Conservation (phyloP, 2,797 vertebrate species). For the Bovichtus variegatus region DNA sequence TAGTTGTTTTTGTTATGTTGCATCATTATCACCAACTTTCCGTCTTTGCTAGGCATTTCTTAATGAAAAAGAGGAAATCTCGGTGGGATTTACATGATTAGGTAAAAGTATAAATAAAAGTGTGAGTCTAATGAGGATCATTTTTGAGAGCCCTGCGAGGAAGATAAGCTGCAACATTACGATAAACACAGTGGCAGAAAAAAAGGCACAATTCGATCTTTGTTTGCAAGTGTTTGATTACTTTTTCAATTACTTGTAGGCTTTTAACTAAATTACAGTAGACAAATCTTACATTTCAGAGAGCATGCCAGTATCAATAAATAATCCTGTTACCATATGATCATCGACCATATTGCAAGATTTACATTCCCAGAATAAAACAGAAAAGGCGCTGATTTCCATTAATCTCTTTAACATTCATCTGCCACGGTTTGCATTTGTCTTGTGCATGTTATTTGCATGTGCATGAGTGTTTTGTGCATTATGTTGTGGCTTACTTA, state of each 20-base stretch:
- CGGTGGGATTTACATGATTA: slow-evolving; percentile 49
- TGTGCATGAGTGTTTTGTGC: slow-evolving; percentile 47
- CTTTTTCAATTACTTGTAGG: slow-evolving; percentile 5
- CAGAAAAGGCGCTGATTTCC: slow-evolving; percentile 22
- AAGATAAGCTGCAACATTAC: slow-evolving; percentile 39
- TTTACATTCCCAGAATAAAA: neutral
- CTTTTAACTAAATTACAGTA: neutral
- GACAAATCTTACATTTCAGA: neutral
- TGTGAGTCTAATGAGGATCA: slow-evolving; percentile 38
- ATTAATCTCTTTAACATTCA: slow-evolving; percentile 20
- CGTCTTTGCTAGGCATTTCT: slow-evolving; percentile 8
- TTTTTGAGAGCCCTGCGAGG: slow-evolving; percentile 40
- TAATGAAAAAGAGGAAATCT: slow-evolving; percentile 32
- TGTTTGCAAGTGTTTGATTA: neutral
- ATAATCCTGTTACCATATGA: neutral
- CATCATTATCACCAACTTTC: slow-evolving; percentile 22
- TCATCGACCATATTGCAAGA: neutral
- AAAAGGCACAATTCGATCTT: slow-evolving; percentile 4
- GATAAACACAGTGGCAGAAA: slow-evolving; percentile 26
- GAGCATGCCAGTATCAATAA: neutral
- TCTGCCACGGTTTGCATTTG: slow-evolving; percentile 35
- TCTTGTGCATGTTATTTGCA: slow-evolving; percentile 59
- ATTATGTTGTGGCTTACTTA: slow-evolving; percentile 53
- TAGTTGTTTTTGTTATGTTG: neutral
- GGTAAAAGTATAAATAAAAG: slow-evolving; percentile 19